Evolutionary conservation across 2,113 vertebrate genomes (phyloP).

Genomic region (Leucopternis melanops): DNA sequence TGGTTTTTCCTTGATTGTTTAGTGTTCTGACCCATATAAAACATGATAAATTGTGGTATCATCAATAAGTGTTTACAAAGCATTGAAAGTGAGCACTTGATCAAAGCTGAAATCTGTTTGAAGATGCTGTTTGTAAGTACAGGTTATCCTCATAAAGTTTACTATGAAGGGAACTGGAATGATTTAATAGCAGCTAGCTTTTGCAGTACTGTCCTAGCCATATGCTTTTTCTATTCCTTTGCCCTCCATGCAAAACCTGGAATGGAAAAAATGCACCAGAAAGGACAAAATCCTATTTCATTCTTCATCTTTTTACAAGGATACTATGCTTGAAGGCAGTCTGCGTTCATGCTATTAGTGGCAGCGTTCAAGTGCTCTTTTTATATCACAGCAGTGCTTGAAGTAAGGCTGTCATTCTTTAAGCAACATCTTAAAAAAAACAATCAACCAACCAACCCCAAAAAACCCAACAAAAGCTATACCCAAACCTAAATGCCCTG

Average conservation of each 20-base stretch:
- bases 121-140: background rate
- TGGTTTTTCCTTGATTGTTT: background rate
- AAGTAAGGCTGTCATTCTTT: background rate
- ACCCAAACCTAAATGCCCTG: background rate
- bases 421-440: background rate
- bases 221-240: background rate
- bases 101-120: background rate
- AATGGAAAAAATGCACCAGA: background rate
- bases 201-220: background rate
- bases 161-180: background rate
- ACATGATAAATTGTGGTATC: background rate
- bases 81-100: background rate
- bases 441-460: too few relatives aligned
- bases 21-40: background rate
- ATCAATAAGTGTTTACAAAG: background rate
- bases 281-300: background rate
- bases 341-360: accelerated
- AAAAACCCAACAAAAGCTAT: background rate
- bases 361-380: background rate
- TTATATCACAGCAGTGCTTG: background rate
- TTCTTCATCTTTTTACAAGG: background rate
- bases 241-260: background rate
- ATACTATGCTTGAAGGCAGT: background rate
- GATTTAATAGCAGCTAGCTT: background rate
- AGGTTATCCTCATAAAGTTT: background rate